Conservation (phyloP, 2,113 vertebrate species). For the Charina bottae region DNA sequence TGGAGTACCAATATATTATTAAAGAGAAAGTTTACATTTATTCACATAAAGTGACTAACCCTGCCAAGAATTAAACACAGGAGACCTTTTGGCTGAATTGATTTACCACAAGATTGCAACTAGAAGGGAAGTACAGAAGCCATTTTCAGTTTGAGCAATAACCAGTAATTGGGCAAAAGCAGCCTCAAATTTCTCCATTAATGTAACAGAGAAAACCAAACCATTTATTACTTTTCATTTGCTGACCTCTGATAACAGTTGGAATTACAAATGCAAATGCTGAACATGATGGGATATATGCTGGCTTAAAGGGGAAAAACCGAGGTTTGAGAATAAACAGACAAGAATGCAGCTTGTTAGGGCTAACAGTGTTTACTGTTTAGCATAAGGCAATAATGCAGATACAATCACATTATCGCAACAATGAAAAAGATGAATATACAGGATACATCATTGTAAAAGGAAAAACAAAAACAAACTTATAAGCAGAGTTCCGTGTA, state of each 20-base stretch:
- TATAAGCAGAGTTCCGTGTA: no score
- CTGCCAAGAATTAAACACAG: background rate
- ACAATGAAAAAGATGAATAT: no score
- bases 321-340: no score
- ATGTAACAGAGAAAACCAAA: background rate
- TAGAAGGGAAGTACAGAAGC: background rate
- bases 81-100: background rate
- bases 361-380: no score
- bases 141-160: background rate
- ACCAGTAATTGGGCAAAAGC: background rate
- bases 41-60: background rate
- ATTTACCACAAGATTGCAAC: background rate
- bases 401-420: no score
- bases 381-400: no score
- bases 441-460: no score
- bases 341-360: no score
- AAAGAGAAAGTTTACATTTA: background rate
- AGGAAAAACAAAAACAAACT: no score
- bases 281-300: no score
- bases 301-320: no score
- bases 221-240: background rate
- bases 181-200: background rate
- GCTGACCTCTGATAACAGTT: background rate
- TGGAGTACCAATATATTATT: background rate
- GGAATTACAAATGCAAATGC: background rate